phyloP scores from a whole-genome alignment of 2,888 invertebrate species.

The Mantis religiosa region DNA sequence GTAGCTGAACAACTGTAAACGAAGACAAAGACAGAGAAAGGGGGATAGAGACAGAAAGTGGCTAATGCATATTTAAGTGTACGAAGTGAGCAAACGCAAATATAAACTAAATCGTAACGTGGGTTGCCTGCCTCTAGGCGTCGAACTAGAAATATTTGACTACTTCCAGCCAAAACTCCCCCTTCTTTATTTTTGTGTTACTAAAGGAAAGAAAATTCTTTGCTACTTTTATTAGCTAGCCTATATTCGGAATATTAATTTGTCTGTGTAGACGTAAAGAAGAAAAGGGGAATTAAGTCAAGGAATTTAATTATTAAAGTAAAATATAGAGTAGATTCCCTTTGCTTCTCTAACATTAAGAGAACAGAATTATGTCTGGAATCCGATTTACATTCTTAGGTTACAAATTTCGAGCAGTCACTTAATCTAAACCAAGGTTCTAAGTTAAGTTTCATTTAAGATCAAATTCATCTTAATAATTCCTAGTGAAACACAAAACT shows the following conservation, averaged over 20 bases:
- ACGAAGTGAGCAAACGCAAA: neutral
- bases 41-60: neutral
- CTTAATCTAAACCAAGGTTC: neutral
- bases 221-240: neutral
- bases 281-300: neutral
- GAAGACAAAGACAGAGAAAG: conserved; percentile 7
- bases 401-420: neutral
- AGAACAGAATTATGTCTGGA: neutral
- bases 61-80: conserved; percentile 22
- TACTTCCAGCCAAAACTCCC: neutral
- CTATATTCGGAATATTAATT: neutral
- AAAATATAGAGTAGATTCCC: neutral
- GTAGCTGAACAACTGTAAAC: neutral
- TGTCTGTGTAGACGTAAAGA: neutral
- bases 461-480: too few species aligned
- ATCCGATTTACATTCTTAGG: neutral
- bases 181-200: neutral
- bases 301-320: neutral
- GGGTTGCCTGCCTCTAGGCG: neutral
- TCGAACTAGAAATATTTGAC: neutral
- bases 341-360: neutral
- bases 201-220: neutral
- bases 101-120: neutral
- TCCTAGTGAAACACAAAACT: too few species aligned
- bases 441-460: too few species aligned